A percentile compares a stretch with the other conserved stretches of the same genome.
These are phyloP conservation scores for Natrix natrix DNA, from an alignment of 2,797 vertebrate species.

Conservation along the genomic window DNA sequence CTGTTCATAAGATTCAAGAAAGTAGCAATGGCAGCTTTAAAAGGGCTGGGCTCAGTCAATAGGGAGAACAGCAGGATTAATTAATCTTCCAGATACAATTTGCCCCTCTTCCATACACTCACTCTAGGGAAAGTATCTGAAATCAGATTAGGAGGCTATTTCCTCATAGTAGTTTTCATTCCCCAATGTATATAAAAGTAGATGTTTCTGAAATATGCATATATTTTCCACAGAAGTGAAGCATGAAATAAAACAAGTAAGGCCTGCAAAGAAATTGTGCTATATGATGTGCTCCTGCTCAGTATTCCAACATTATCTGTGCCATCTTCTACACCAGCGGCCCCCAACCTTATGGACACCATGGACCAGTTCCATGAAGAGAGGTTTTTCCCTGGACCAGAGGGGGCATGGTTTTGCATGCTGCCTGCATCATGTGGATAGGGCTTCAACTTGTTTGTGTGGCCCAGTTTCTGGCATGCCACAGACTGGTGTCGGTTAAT, in stretches of 20 bases:
- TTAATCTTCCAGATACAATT: neutral
- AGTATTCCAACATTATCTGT: neutral
- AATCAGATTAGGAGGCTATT: neutral
- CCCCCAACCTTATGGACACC: neutral
- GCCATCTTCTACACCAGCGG: neutral
- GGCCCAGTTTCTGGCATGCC: neutral
- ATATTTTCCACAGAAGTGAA: neutral
- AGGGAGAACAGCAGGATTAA: neutral
- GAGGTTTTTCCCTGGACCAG: too few species aligned
- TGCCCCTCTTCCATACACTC: neutral
- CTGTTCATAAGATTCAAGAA: constrained; percentile 29
- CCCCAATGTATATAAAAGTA: neutral
- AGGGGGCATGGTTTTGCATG: neutral
- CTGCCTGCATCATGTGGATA: neutral
- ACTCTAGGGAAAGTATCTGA: neutral
- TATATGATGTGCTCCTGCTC: too few species aligned
- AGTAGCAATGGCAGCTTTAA: neutral
- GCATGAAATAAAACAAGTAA: neutral
- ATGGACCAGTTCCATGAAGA: neutral
- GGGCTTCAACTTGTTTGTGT: neutral
- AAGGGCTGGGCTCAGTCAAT: neutral
- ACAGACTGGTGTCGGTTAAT: neutral
- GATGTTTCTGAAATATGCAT: neutral
- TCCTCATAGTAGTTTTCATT: neutral
- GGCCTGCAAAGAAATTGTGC: neutral